phyloP scores from a whole-genome alignment of 1,140 invertebrate genomes.

The Neomicropteryx cornuta region DNA sequence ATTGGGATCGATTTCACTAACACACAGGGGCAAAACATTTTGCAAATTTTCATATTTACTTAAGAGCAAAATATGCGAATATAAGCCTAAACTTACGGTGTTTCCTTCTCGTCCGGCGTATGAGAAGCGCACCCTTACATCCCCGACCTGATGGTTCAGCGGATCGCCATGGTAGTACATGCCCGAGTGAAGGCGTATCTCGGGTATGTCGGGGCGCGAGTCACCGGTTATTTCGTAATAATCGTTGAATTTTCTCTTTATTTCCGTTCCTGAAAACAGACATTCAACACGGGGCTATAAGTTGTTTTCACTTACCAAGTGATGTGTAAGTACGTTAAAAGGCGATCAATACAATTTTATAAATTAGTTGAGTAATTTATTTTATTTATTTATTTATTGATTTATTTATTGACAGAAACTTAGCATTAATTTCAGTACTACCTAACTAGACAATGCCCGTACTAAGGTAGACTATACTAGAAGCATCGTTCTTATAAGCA shows the following conservation, averaged over 20 bases:
- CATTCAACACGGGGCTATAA: too few relatives aligned
- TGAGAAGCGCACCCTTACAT: conserved; percentile 72
- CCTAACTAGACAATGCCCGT: too few relatives aligned
- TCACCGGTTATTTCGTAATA: conserved; percentile 74
- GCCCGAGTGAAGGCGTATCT: conserved; percentile 77
- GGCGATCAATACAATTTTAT: too few relatives aligned
- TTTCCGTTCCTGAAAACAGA: conserved; percentile 35
- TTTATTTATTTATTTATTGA: too few relatives aligned
- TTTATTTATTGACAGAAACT: too few relatives aligned
- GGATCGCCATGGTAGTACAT: conserved; percentile 74
- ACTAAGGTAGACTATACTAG: too few relatives aligned
- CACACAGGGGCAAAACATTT: background rate
- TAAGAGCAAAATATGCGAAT: conserved; percentile 2
- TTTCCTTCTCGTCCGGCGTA: conserved; percentile 70
- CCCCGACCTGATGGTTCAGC: conserved; percentile 74
- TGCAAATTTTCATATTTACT: too few relatives aligned
- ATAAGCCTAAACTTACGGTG: conserved; percentile 39
- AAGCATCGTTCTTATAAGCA: too few relatives aligned
- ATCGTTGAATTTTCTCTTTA: conserved; percentile 66
- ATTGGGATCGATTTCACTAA: background rate
- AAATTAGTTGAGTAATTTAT: too few relatives aligned
- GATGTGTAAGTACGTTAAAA: conserved; percentile 36
- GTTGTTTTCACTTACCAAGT: conserved; percentile 41
- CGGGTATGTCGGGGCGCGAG: conserved; percentile 63
- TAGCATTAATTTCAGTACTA: too few relatives aligned